These are phyloP conservation scores for Drosophila demipolita DNA, from an alignment of 2,888 invertebrate genomes.

Conservation along the genomic window DNA sequence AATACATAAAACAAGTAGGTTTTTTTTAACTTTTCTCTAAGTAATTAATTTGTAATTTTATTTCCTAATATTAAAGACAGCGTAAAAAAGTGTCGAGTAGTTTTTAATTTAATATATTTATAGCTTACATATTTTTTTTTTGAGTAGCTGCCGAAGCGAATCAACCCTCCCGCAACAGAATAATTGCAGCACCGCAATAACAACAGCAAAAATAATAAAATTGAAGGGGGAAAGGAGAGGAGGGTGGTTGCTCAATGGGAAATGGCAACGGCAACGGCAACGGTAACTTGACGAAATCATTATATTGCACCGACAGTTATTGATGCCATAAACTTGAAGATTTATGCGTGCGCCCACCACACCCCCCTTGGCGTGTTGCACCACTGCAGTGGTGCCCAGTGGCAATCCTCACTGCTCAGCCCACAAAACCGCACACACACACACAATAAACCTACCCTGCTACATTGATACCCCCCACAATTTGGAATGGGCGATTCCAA, in stretches of 20 bases:
- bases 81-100: neutral
- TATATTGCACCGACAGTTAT: conserved; percentile 84
- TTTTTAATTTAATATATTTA: neutral
- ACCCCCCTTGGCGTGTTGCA: conserved; percentile 49
- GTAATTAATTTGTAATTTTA: neutral
- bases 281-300: conserved; percentile 79
- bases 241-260: conserved; percentile 30
- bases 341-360: conserved; percentile 78
- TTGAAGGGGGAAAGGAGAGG: conserved; percentile 2
- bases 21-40: neutral
- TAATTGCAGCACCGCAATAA: conserved; percentile 36
- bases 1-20: neutral
- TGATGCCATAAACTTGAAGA: conserved; percentile 85
- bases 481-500: conserved; percentile 26
- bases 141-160: conserved; percentile 3
- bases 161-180: conserved; percentile 15
- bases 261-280: conserved; percentile 65
- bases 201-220: neutral
- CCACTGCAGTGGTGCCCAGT: conserved; percentile 20
- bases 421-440: conserved; percentile 33
- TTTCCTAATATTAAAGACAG: neutral
- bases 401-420: conserved; percentile 33
- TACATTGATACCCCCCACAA: conserved; percentile 55
- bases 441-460: conserved; percentile 57
- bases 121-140: neutral